These are phyloP conservation scores for Yponomeuta sedellus DNA, from an alignment of 2,888 invertebrate genomes.

Conservation along the genomic window DNA sequence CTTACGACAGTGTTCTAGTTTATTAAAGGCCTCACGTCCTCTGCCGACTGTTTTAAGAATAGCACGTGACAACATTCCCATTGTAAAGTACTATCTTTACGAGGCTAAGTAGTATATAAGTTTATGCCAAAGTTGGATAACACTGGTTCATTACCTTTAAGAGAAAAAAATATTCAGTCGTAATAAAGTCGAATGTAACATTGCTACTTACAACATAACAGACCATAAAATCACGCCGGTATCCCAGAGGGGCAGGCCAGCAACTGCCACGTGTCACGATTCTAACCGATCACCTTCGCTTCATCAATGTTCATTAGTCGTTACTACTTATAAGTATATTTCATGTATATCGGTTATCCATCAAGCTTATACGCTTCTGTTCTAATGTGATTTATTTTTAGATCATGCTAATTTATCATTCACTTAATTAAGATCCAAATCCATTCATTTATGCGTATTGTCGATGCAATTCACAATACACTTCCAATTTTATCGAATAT, in stretches of 20 bases:
- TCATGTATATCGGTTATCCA: neutral
- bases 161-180: neutral
- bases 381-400: neutral
- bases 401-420: neutral
- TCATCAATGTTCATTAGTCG: no score
- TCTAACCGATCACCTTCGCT: no score
- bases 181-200: neutral
- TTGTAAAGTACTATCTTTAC: neutral
- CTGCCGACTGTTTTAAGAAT: neutral
- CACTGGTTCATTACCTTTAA: neutral
- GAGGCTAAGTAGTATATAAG: neutral
- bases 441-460: neutral
- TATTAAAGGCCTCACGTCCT: neutral
- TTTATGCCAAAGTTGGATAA: neutral
- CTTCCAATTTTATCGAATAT: neutral
- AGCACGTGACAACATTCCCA: neutral
- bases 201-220: neutral
- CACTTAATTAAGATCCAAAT: neutral
- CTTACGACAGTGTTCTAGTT: slow-evolving; percentile 1
- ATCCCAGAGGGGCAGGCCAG: no score
- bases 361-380: neutral
- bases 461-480: neutral
- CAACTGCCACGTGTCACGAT: no score
- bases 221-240: no score
- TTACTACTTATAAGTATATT: no score